Base-by-base conservation (phyloP, 2,113 vertebrate genomes). In the Chinchilla lanigera region DNA sequence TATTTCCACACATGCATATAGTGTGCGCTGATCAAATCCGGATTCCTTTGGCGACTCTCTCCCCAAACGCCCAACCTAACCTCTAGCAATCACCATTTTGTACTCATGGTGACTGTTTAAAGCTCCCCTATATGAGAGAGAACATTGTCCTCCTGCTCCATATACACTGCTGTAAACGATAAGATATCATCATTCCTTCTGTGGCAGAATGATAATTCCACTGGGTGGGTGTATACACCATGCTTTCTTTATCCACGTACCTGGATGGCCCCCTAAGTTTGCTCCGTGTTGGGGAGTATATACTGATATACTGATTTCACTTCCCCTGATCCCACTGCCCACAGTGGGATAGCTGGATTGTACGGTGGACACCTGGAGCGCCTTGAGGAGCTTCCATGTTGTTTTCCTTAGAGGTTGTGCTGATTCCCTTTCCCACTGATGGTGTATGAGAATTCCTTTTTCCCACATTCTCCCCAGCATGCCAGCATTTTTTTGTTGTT, bases 181-280 rank as follows among this genome's bases (percentile, higher is more conserved):
- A 14, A 14, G 38, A 1, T 16, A 11, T 73, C 4, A 10, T 17
- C 77, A 35, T 35, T 35, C 44, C 38, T 63, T 35, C 0, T 30
- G 22, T 16, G 44, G 35, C 65, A 63, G 35, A 33, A 52, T 54
- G 24, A 26, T 61, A 30, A 26, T 84, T 75, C 78, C 13, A 13
- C 5, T 44, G 30, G 7, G 28, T 44, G 30, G 7, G 28, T 2
- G 24, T 11, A 2, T 16, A 12, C 2, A 5, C n/a, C 56, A 9
- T 8, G 24, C 24, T 52, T 60, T 63, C 52, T 52, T 38, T 19
- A 52, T 50, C 28, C 20, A 26, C 10, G 54, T 4, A 14, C 75
- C 38, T 7, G 28, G 30, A 30, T 20, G 7, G 54, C 7, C 41
- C 1, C 50, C 19, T 13, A 14, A 5, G 7, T 30, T 30, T 41